These are phyloP conservation scores for Chalcosyrphus nemorum DNA, from an alignment of 2,888 invertebrate species.

Conservation along the genomic window DNA sequence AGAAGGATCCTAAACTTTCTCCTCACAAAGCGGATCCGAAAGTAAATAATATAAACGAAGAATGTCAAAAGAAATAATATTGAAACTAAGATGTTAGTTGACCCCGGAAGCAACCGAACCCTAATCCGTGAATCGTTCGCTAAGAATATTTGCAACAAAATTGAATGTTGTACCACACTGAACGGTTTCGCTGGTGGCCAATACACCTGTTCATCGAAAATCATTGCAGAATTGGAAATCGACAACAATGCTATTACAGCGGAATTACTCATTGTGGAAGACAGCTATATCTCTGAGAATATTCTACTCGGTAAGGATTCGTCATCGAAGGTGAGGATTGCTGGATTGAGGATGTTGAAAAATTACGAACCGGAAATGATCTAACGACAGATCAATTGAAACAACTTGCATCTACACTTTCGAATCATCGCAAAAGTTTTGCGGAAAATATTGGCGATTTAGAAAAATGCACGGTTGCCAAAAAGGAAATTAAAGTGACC, in stretches of 20 bases:
- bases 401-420: not conserved
- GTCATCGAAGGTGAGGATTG: slow-evolving; percentile 49
- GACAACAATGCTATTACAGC: not conserved
- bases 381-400: not conserved
- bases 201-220: not conserved
- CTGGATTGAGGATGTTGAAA: slow-evolving; percentile 7
- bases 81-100: slow-evolving; percentile 31
- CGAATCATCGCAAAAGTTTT: slow-evolving; percentile 19
- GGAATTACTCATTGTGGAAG: not conserved
- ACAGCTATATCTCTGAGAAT: not conserved
- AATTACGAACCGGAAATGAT: not conserved
- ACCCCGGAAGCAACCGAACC: slow-evolving; percentile 40
- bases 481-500: not conserved
- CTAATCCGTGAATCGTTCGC: slow-evolving; percentile 45
- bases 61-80: not conserved
- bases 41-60: not conserved
- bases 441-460: not conserved
- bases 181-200: not conserved
- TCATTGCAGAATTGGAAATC: not conserved
- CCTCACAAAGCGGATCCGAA: too few species aligned
- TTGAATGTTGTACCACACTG: not conserved
- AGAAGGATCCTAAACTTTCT: too few species aligned
- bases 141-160: not conserved
- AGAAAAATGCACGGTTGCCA: not conserved
- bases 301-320: slow-evolving; percentile 20